These are phyloP conservation scores for Aptenodytes forsteri DNA, from an alignment of 2,113 vertebrate species.

Conservation along the genomic window DNA sequence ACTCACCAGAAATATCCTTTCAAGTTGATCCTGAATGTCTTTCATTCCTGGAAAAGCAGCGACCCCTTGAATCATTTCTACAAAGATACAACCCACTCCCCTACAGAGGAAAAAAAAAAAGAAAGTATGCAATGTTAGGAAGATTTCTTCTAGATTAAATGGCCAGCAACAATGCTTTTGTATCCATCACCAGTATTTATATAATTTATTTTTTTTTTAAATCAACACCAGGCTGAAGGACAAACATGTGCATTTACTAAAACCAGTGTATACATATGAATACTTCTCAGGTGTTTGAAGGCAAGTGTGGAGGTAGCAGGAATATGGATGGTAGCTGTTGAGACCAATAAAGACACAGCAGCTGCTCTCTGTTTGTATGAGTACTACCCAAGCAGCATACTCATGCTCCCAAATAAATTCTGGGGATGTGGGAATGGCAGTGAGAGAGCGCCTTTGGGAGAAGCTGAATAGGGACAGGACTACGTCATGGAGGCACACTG, in stretches of 20 bases:
- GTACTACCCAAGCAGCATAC: neutral
- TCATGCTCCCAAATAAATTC: neutral
- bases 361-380: neutral
- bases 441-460: neutral
- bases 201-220: neutral
- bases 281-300: neutral
- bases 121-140: neutral
- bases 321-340: neutral
- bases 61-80: constrained; percentile 98
- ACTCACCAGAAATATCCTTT: constrained; percentile 98
- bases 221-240: neutral
- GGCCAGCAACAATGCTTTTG: neutral
- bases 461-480: neutral
- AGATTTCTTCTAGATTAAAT: neutral
- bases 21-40: constrained; percentile 97
- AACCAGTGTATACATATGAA: neutral
- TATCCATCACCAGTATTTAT: neutral
- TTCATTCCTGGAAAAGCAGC: constrained; percentile 99
- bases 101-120: constrained; percentile 68
- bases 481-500: accelerated
- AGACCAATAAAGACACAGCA: neutral
- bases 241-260: neutral
- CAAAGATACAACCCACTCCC: constrained; percentile 97
- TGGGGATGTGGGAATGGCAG: neutral
- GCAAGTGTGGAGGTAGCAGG: neutral